Evolutionary conservation across 35 echinoderm and acorn worm species (phyloP), one percentile per base, ranked within the genome.

Genomic region (Ophiothrix spiculata): DNA sequence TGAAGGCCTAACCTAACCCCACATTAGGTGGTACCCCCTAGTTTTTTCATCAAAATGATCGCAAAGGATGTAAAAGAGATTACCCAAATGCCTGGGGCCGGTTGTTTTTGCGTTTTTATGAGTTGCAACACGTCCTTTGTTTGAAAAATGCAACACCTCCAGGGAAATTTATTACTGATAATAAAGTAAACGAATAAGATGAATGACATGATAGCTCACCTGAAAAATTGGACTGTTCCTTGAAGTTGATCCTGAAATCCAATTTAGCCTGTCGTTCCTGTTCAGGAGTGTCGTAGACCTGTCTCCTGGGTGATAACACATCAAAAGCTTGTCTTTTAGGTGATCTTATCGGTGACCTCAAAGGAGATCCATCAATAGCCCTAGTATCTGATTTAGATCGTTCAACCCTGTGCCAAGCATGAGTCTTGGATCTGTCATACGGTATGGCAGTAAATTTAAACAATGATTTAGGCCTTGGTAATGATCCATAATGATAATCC

Each of bases 241-340:
- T 90, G 81, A 90, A 90, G 41, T 90, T 90, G n/a, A 90, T 90
- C 38, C 46, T 90, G 75, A 90, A 90, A 45, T 90, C 88, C 80
- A 90, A 80, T 33, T 73, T 90, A 4, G 88, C 75, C 23, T 78
- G 88, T 78, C 37, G 73, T 75, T 84, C 88, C 56, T 28, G 77
- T 0, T 82, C 88, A 33, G 88, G 56, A 49, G 38, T 78, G 37
- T 77, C 56, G 36, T 64, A 46, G 1, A 36, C 41, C 1, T 73
- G 28, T 73, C 75, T 81, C 75, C 75, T 42, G 13, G 80, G 80
- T 56, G 88, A 64, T 81, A 82, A 25, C 28, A 40, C 19, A 32
- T n/a, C n/a, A n/a, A n/a, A 6, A 38, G 38, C 21, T 36, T 6
- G n/a, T 77, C 73, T 46, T 38, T 23, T 80, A 64, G 33, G 64